Percentiles rank a stretch among this genome's conserved stretches.
These are phyloP conservation scores for Lucifuga dentata DNA, from an alignment of 2,113 vertebrate genomes.

Conservation along the genomic window DNA sequence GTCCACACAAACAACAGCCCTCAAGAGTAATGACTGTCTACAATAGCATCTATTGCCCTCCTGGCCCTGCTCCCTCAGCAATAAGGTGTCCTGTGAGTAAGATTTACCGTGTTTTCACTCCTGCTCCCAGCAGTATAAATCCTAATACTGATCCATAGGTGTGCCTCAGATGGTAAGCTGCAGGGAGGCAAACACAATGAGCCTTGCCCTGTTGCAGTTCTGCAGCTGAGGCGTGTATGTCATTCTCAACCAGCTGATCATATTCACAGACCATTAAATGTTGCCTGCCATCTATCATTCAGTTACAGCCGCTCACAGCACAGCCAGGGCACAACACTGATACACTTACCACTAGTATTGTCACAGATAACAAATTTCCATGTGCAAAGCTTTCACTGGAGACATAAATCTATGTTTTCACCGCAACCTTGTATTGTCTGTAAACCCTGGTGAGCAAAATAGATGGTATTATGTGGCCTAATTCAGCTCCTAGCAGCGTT, in stretches of 20 bases:
- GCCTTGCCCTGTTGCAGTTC: conserved; percentile 6
- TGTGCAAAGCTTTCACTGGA: conserved; percentile 20
- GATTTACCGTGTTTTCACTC: conserved; percentile 42
- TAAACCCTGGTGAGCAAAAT: conserved; percentile 41
- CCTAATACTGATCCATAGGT: conserved; percentile 29
- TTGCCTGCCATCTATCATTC: conserved; percentile 41
- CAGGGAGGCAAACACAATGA: conserved; percentile 27
- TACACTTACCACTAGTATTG: conserved; percentile 21
- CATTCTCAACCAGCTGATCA: conserved; percentile 24
- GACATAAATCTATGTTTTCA: conserved; percentile 21
- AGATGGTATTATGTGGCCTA: conserved; percentile 31
- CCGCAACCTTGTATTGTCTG: conserved; percentile 16
- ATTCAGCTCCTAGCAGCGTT: conserved; percentile 28
- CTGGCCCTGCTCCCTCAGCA: conserved; percentile 32
- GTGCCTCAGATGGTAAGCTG: background rate
- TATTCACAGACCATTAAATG: conserved; percentile 37
- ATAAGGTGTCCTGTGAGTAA: conserved; percentile 30
- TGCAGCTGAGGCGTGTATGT: conserved; percentile 18
- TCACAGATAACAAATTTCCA: conserved; percentile 42
- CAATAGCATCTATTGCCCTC: conserved; percentile 23
- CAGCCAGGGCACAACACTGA: conserved; percentile 13
- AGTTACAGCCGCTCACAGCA: conserved; percentile 4
- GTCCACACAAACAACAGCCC: background rate
- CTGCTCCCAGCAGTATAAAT: conserved; percentile 37
- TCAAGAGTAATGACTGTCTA: conserved; percentile 15